phyloP scores from a whole-genome alignment of 2,113 vertebrate genomes.

The Aspiorhynchus laticeps region DNA sequence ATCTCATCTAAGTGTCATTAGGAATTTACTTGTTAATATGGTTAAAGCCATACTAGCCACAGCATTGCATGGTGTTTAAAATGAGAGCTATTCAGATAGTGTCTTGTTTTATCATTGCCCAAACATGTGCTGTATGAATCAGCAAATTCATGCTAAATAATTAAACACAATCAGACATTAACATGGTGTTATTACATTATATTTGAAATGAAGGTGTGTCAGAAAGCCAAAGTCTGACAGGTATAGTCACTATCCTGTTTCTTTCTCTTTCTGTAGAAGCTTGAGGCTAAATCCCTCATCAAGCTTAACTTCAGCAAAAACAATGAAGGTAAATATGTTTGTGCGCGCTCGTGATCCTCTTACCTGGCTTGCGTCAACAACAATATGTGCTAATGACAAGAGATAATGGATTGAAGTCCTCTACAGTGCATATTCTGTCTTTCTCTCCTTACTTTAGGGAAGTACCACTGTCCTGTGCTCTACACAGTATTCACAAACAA shows the following conservation, averaged over 20 bases:
- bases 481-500: conserved; percentile 97
- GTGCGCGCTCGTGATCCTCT: not conserved
- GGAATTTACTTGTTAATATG: not conserved
- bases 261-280: conserved; percentile 78
- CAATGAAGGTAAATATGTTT: conserved; percentile 83
- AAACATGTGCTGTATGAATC: not conserved
- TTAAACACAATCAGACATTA: not conserved
- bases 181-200: not conserved
- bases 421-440: conserved; percentile 2
- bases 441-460: conserved; percentile 74
- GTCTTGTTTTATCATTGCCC: not conserved
- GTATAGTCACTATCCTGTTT: not conserved
- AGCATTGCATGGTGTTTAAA: not conserved
- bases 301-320: conserved; percentile 93
- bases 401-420: not conserved
- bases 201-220: not conserved
- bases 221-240: not conserved
- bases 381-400: not conserved
- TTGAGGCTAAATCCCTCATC: conserved; percentile 92
- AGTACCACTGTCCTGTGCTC: conserved; percentile 95
- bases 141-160: not conserved
- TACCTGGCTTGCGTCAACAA: not conserved
- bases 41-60: not conserved
- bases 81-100: not conserved
- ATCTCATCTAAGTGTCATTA: not conserved